phyloP scores from a whole-genome alignment of 2,797 vertebrate genomes.

The Pseudochirops corinnae region DNA sequence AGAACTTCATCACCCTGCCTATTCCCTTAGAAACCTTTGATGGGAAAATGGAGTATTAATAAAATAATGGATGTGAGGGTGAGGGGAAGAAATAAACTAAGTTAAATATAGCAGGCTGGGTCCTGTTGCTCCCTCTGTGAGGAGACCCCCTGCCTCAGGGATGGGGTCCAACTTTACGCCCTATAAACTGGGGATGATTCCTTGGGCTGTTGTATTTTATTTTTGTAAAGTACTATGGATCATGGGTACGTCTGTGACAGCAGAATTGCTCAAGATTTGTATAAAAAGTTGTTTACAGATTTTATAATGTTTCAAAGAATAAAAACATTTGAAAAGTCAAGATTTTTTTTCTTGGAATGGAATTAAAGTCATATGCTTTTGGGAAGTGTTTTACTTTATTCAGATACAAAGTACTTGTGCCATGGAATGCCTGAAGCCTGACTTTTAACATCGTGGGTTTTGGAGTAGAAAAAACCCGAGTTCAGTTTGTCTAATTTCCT shows the following conservation, averaged over 20 bases:
- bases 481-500: not conserved
- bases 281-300: conserved; percentile 75
- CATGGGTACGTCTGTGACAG: conserved; percentile 64
- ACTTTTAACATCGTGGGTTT: not conserved
- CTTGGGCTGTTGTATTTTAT: conserved; percentile 62
- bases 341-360: conserved; percentile 45
- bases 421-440: not conserved
- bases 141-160: conserved; percentile 47
- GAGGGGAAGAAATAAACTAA: not conserved
- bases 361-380: conserved; percentile 54
- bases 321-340: conserved; percentile 61
- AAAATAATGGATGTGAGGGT: not conserved
- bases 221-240: conserved; percentile 72
- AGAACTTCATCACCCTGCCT: not conserved
- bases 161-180: conserved; percentile 25
- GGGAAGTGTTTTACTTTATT: not conserved
- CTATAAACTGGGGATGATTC: conserved; percentile 57
- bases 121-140: conserved; percentile 17
- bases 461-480: not conserved
- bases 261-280: conserved; percentile 66
- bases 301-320: conserved; percentile 67
- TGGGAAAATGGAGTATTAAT: conserved; percentile 36
- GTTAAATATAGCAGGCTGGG: conserved; percentile 4
- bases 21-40: conserved; percentile 17
- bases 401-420: not conserved